Base-by-base conservation (phyloP, 2,888 invertebrate genomes). In the Lomographa bimaculata region DNA sequence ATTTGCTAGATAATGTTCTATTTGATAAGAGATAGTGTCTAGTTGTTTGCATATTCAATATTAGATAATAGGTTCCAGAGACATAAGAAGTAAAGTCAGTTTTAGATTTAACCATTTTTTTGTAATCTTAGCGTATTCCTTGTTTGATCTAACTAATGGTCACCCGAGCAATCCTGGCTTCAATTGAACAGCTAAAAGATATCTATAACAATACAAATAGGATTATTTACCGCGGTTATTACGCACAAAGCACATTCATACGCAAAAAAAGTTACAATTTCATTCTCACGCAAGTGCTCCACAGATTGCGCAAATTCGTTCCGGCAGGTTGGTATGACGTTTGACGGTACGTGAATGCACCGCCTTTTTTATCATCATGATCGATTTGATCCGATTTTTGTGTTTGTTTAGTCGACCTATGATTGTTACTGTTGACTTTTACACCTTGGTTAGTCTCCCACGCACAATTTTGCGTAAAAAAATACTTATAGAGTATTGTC, bases 301-400 rank as follows among this genome's bases (percentile, higher is more conserved):
- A 54, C 16, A 14, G 1, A 17, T 71, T 66, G 69, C 64, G 57
- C 62, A 68, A 71, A 72, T 79, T 75, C 68, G 72, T 64, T 61
- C 54, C 67, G 69, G 64, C 70, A 81, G 74, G 81, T 78, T 76
- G 67, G 48, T 54, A 50, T 61, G 60, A 53, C 54, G 39, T 62
- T 56, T 69, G 71, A 69, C 61, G 48, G 51, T 33, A 48, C 34
- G 21, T 59, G 60, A 68, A 67, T 68, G 41, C 43, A 7, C 25
- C 11, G 21, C 20, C 37, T 61, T 69, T 78, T 76, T 74, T 55
- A 64, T 60, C 54, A 65, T 56, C 47, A 69, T 85, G 86, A 86
- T 86, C 78, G 85, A 86, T 86, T 77, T 60, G 83, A 69, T 73
- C 27, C 65, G 71, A 79, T 80, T 75, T 78, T 83, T 85, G 71